Percentiles rank a stretch among this genome's conserved stretches.
phyloP scores from a whole-genome alignment of 2,113 vertebrate species.

The Coturnix japonica region DNA sequence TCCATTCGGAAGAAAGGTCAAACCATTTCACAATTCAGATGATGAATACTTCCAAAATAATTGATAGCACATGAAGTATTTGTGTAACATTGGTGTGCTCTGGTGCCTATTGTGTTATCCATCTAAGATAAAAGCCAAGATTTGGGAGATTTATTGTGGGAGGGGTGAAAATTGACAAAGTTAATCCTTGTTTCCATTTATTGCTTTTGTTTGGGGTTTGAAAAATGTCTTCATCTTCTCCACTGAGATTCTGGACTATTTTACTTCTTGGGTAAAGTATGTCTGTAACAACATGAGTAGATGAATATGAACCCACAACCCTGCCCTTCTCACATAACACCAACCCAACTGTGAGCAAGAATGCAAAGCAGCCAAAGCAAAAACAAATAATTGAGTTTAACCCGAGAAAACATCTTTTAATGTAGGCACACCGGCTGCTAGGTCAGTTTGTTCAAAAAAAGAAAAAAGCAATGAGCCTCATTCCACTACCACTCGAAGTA shows the following conservation, averaged over 20 bases:
- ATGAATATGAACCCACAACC: slow-evolving; percentile 19
- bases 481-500: background rate
- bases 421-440: background rate
- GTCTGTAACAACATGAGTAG: slow-evolving; percentile 9
- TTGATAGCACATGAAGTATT: slow-evolving; percentile 70
- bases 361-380: slow-evolving; percentile 62
- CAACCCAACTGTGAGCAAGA: slow-evolving; percentile 59
- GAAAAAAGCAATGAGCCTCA: background rate
- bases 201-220: slow-evolving; percentile 59
- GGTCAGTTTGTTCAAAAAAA: background rate
- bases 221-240: slow-evolving; percentile 55
- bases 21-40: slow-evolving; percentile 61
- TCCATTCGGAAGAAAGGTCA: slow-evolving; percentile 27
- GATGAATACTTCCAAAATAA: slow-evolving; percentile 61
- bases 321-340: slow-evolving; percentile 56
- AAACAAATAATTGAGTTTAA: slow-evolving; percentile 62
- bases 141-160: slow-evolving; percentile 58
- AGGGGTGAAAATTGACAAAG: slow-evolving; percentile 54
- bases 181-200: slow-evolving; percentile 61
- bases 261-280: slow-evolving; percentile 45
- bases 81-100: slow-evolving; percentile 56
- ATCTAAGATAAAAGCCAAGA: slow-evolving; percentile 60
- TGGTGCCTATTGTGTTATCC: slow-evolving; percentile 62
- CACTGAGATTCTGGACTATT: slow-evolving; percentile 59
- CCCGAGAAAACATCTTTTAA: background rate